Evolutionary conservation across 2,113 vertebrate species (phyloP).

Genomic region (Monarcha castaneiventris): DNA sequence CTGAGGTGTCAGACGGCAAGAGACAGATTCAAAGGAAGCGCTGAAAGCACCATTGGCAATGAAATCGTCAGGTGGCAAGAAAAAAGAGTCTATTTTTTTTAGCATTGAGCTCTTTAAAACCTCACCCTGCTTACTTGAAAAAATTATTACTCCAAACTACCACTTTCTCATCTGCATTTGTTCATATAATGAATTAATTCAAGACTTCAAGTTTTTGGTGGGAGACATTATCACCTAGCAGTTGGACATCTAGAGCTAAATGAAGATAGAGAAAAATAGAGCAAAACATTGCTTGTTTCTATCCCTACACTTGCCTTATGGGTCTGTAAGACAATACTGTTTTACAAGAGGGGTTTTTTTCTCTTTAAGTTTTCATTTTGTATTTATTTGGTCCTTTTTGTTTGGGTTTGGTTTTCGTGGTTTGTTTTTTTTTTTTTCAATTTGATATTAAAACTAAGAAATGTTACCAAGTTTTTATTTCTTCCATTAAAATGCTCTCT

Average conservation of each 20-base stretch:
- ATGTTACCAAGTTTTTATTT: not conserved
- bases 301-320: not conserved
- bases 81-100: not conserved
- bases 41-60: not conserved
- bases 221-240: not conserved
- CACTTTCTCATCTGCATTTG: not conserved
- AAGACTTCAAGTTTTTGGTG: not conserved
- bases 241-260: not conserved
- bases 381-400: not conserved
- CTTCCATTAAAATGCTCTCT: not conserved
- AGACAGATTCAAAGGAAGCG: not conserved
- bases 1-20: not conserved
- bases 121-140: not conserved
- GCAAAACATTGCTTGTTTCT: not conserved
- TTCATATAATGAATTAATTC: not conserved
- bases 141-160: not conserved
- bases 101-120: not conserved
- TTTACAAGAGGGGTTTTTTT: not conserved
- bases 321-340: not conserved
- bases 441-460: not conserved
- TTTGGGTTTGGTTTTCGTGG: not conserved
- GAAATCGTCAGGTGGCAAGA: not conserved
- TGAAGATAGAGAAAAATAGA: not conserved
- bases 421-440: not conserved
- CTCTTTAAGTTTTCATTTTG: not conserved